Base-by-base conservation (phyloP, 2,797 vertebrate species). In the Catharus ustulatus region DNA sequence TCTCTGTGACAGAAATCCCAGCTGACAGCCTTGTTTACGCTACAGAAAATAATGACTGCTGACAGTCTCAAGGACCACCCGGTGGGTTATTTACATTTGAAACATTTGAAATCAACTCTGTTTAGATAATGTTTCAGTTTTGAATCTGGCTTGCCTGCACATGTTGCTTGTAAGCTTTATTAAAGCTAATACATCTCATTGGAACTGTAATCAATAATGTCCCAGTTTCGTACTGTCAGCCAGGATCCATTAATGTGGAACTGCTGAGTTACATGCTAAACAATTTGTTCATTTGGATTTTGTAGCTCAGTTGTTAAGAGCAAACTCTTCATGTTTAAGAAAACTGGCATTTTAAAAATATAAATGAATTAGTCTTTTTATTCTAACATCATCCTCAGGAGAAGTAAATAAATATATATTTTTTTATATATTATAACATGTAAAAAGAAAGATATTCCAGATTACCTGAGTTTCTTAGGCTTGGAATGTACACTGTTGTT, bases 31-130 rank as follows among this genome's bases (percentile, higher is more conserved):
- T 57, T 97, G 97, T 97, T 96, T 96, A 90, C 0, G 0, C 83
- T 97, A 87, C 80, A 89, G 89, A 95, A 91, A 94, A 90, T 95
- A 95, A 97, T 95, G 97, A 96, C 81, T 86, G 93, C 96, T 95
- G 94, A 96, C 96, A 94, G 95, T 93, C 91, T 92, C 43, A 74
- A 92, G 77, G 97, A 97, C 97, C 97, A 98, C 97, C 97, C 91
- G 1, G 89, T 62, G 64, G 73, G 46, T 93, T 97, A 97, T 97
- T 97, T 97, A 97, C 85, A 84, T 97, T 96, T 89, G 84, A 84
- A 93, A 91, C 87, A 95, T 95, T 95, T 95, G 93, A 96, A 97
- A 96, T 97, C 94, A 95, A 23, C 96, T 96, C 74, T 97, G 97
- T 97, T 97, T 96, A 96, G 96, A 96, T 96, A 97, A 95, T 43